These are phyloP conservation scores for Caenorhabditis virilis DNA, from an alignment of 2,888 invertebrate genomes.

Conservation along the genomic window DNA sequence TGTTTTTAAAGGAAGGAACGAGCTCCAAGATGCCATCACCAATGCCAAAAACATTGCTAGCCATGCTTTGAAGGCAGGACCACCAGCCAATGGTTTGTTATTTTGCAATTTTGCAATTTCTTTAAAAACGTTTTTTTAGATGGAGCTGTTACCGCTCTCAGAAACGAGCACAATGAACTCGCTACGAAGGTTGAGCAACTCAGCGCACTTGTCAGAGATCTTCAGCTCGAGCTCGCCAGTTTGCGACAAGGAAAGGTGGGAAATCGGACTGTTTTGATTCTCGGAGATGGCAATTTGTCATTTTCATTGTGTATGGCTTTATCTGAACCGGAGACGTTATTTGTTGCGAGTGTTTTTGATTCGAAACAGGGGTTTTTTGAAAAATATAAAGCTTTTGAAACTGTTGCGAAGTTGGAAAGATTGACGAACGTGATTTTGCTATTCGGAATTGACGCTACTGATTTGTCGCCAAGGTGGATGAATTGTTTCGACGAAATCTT, in stretches of 20 bases:
- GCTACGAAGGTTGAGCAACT: conserved; percentile 41
- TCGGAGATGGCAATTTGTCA: conserved; percentile 55
- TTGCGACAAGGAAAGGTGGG: conserved; percentile 20
- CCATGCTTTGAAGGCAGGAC: conserved; percentile 28
- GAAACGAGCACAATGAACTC: conserved; percentile 41
- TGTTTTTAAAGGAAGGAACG: too few species aligned
- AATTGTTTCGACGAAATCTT: conserved; percentile 72
- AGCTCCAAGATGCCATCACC: conserved; percentile 31
- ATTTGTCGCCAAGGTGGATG: conserved; percentile 24
- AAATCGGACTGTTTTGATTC: conserved; percentile 22
- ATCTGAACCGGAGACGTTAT: conserved; percentile 11
- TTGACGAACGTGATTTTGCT: conserved; percentile 31
- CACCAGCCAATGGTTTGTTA: conserved; percentile 2
- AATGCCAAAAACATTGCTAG: conserved; percentile 36
- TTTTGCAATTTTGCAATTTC: not conserved
- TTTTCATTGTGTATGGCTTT: conserved; percentile 43
- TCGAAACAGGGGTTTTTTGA: conserved; percentile 26
- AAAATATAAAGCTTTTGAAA: conserved; percentile 32
- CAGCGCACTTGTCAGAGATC: conserved; percentile 40
- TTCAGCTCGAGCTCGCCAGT: conserved; percentile 25
- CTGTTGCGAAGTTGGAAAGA: conserved; percentile 13
- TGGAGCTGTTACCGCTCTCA: conserved; percentile 36
- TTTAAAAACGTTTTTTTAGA: not conserved
- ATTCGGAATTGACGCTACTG: conserved; percentile 47
- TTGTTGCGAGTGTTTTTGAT: conserved; percentile 50